A percentile compares a stretch with the other conserved stretches of the same genome.
phyloP scores from a whole-genome alignment of 2,888 invertebrate genomes.

The Lysandra coridon region DNA sequence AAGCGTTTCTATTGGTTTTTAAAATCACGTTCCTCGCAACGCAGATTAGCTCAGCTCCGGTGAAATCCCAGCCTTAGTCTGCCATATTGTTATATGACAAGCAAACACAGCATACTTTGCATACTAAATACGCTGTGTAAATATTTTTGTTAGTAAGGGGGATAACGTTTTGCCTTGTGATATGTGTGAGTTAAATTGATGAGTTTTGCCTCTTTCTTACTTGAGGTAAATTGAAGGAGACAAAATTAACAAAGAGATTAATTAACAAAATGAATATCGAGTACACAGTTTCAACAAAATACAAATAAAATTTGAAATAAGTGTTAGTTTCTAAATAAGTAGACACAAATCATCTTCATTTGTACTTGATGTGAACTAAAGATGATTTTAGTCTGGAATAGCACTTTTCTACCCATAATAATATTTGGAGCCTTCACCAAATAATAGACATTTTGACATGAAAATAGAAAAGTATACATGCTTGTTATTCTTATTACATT shows the following conservation, averaged over 20 bases:
- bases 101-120: no score
- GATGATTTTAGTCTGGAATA: not conserved
- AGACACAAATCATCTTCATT: not conserved
- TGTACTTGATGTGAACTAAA: not conserved
- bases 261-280: not conserved
- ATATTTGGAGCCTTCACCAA: not conserved
- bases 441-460: not conserved
- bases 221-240: no score
- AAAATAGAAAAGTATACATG: not conserved
- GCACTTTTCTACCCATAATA: not conserved
- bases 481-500: not conserved
- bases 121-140: no score
- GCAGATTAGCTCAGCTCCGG: no score
- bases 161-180: no score
- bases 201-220: no score
- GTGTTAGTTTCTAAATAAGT: not conserved
- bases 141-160: no score
- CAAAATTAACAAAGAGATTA: not conserved
- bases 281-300: slow-evolving; percentile 1
- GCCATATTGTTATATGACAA: no score
- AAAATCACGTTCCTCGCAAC: no score
- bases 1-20: no score
- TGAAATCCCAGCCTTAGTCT: no score
- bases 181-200: no score
- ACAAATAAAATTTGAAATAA: not conserved